phyloP scores from a whole-genome alignment of 2,113 vertebrate genomes.

The Rhynchomys soricoides region DNA sequence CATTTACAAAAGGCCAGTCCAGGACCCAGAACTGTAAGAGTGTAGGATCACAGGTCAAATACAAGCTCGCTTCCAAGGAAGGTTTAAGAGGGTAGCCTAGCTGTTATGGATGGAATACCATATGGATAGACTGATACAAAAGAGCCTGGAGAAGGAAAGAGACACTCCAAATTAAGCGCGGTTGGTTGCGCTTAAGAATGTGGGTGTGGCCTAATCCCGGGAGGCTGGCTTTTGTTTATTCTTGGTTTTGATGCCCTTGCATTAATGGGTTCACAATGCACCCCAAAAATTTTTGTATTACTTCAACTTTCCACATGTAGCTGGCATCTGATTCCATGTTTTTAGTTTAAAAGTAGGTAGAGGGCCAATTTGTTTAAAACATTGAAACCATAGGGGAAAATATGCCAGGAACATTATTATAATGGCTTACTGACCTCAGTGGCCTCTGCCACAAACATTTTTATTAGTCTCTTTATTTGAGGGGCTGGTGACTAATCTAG shows the following conservation, averaged over 20 bases:
- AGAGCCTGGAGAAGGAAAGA: neutral
- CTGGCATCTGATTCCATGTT: neutral
- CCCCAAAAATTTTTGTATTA: neutral
- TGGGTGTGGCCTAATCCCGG: neutral
- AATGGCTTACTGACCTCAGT: neutral
- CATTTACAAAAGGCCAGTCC: neutral
- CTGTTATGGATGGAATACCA: neutral
- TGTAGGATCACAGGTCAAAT: neutral
- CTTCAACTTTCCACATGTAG: neutral
- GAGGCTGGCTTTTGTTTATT: neutral
- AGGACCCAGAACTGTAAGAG: neutral
- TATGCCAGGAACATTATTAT: neutral
- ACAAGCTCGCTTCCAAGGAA: neutral
- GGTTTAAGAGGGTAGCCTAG: neutral
- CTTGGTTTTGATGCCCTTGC: slow-evolving; percentile 28
- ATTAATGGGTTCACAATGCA: neutral
- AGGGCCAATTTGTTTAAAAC: neutral
- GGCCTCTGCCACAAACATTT: neutral
- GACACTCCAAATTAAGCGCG: neutral
- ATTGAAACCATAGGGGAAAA: neutral
- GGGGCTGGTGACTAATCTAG: neutral
- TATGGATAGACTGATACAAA: neutral
- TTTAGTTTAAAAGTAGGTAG: slow-evolving; percentile 24
- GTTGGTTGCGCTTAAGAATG: neutral
- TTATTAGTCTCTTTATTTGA: neutral